phyloP scores from a whole-genome alignment of 2,888 invertebrate genomes.

The Acrocera orbiculus region DNA sequence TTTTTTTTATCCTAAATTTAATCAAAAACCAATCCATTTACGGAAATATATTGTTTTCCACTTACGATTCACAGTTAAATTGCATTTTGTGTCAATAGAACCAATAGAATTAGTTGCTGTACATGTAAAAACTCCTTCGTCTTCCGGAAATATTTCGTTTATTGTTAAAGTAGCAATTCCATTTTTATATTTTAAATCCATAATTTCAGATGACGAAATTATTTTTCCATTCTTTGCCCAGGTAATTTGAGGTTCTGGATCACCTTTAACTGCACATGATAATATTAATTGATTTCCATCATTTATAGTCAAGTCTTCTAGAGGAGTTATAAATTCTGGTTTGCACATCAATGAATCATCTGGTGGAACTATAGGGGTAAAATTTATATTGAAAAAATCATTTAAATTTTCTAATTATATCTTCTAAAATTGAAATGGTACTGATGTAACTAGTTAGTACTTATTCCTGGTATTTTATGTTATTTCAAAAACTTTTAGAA shows the following conservation, averaged over 20 bases:
- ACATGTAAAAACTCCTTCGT: conserved; percentile 79
- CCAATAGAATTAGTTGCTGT: conserved; percentile 86
- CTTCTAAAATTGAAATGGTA: neutral
- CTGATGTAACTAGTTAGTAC: neutral
- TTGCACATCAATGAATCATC: conserved; percentile 73
- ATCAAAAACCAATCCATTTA: no score
- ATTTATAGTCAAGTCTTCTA: conserved; percentile 55
- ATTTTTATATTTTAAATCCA: conserved; percentile 84
- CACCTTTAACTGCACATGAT: conserved; percentile 70
- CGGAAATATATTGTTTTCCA: no score
- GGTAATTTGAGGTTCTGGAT: conserved; percentile 80
- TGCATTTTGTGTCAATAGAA: conserved; percentile 65
- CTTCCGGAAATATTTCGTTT: conserved; percentile 87
- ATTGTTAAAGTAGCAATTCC: conserved; percentile 75
- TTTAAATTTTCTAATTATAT: neutral
- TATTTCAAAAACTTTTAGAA: no score
- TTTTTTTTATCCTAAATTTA: no score
- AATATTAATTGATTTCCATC: conserved; percentile 80
- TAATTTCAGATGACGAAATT: conserved; percentile 56
- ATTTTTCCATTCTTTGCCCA: conserved; percentile 80
- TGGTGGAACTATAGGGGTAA: conserved; percentile 49
- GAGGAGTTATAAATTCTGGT: conserved; percentile 65
- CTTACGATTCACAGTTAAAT: conserved; percentile 68
- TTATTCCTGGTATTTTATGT: no score
- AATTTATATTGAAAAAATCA: conserved; percentile 1